Conservation (phyloP, 2,888 invertebrate species). For the Conchocele bisecta region DNA sequence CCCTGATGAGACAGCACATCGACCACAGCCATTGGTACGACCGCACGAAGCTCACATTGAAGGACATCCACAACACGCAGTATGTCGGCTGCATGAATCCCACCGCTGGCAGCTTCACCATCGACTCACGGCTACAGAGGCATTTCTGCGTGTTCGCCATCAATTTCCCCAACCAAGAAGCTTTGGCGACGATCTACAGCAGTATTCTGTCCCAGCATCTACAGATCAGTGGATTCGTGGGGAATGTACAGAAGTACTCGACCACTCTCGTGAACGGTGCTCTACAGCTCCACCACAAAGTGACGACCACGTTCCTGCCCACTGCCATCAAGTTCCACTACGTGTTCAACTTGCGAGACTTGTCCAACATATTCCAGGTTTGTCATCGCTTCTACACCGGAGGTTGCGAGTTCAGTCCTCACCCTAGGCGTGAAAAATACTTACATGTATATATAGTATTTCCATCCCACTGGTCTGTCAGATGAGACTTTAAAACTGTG, state of each 20-base stretch:
- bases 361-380: constrained; percentile 97
- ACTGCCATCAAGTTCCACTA: constrained; percentile 98
- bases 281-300: constrained; percentile 92
- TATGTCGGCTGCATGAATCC: constrained; percentile 99
- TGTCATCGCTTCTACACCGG: too few relatives aligned
- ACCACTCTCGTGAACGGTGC: constrained; percentile 91
- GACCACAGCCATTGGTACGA: constrained; percentile 99
- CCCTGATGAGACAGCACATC: constrained; percentile 95
- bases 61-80: constrained; percentile 98
- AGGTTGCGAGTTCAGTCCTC: too few relatives aligned
- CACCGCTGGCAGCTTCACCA: constrained; percentile 97
- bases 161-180: constrained; percentile 92
- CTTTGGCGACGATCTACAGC: constrained; percentile 93
- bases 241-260: constrained; percentile 87
- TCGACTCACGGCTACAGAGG: constrained; percentile 93
- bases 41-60: constrained; percentile 91
- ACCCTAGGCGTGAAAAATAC: too few relatives aligned
- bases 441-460: too few relatives aligned
- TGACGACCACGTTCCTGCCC: constrained; percentile 93
- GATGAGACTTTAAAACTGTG: too few relatives aligned
- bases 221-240: constrained; percentile 90
- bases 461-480: too few relatives aligned
- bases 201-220: constrained; percentile 87
- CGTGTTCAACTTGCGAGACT: constrained; percentile 96
- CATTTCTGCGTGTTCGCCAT: constrained; percentile 83